Base-by-base conservation (phyloP, 2,113 vertebrate species). In the Beaufortia kweichowensis region DNA sequence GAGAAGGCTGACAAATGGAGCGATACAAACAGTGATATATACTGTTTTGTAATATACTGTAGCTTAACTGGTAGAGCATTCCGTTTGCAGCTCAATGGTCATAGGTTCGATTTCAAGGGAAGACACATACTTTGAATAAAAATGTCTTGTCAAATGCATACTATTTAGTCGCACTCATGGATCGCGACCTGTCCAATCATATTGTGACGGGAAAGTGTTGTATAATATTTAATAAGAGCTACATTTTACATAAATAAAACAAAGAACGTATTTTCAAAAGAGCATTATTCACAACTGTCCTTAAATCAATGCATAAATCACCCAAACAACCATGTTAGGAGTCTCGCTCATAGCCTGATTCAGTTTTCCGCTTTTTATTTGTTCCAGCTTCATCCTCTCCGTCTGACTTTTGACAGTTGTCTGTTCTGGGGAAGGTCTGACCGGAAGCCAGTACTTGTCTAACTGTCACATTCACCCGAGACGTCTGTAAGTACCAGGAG, bases 381-480 rank as follows among this genome's bases (percentile, higher is more conserved):
- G 43, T 67, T 4, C 17, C 2, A 4, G n/a, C 14, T 10, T 83
- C 78, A 46, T 46, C 60, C 0, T 76, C 84, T 55, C 41, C 62
- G 0, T 76, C 84, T 5, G 28, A 55, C 19, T 83, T 76, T 6
- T 83, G 82, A 33, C 86, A 87, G 3, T 33, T 74, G 28, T 33
- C 35, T 23, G 87, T 87, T 39, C 84, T 69, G 62, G 94, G 93
- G 79, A 97, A 95, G 21, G 81, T 89, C 86, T 94, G 94, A 2
- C 92, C 94, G 0, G 88, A 79, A 33, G 89, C 92, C 71, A 98
- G 83, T 28, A 98, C 97, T 83, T 98, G 97, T 33, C 97, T 91
- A 68, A 98, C 79, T 0, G 97, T 98, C 93, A 98, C 88, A 41
- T 97, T 98, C 21, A 98, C 90, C 55, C 97, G 94, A 41, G 95